phyloP scores from a whole-genome alignment of 1,140 invertebrate genomes.

The Drosophila elegans region DNA sequence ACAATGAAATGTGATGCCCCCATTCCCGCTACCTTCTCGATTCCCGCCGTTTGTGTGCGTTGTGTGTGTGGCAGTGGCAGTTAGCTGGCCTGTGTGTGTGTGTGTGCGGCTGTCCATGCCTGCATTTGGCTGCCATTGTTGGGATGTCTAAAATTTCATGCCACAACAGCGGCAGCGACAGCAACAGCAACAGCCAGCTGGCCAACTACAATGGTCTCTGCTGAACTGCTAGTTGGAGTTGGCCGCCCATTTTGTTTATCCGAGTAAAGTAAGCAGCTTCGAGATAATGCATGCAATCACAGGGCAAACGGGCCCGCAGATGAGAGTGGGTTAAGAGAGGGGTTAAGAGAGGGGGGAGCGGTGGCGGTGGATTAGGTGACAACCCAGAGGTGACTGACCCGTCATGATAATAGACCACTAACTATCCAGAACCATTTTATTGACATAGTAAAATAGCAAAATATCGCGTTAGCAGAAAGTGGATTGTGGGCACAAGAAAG shows the following conservation, averaged over 20 bases:
- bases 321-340: not conserved
- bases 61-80: conserved; percentile 42
- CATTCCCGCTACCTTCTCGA: not conserved
- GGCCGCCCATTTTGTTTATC: conserved; percentile 28
- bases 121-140: conserved; percentile 63
- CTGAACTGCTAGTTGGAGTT: not conserved
- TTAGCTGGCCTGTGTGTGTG: conserved; percentile 24
- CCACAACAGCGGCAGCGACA: conserved; percentile 26
- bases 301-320: not conserved
- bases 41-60: not conserved
- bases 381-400: not conserved
- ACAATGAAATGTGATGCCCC: conserved; percentile 62
- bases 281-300: conserved; percentile 27
- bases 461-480: conserved; percentile 14
- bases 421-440: conserved; percentile 32
- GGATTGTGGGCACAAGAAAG: conserved; percentile 11
- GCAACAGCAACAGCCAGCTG: conserved; percentile 14
- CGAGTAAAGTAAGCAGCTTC: conserved; percentile 34
- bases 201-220: conserved; percentile 30
- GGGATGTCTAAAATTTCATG: conserved; percentile 47
- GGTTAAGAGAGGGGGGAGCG: not conserved
- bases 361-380: no score
- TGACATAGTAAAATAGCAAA: conserved; percentile 41
- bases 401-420: not conserved
- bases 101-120: conserved; percentile 22